A percentile compares a stretch with the other conserved stretches of the same genome.
Evolutionary conservation across 1,140 invertebrate species (phyloP).

Genomic region (Epicauta chinensis): DNA sequence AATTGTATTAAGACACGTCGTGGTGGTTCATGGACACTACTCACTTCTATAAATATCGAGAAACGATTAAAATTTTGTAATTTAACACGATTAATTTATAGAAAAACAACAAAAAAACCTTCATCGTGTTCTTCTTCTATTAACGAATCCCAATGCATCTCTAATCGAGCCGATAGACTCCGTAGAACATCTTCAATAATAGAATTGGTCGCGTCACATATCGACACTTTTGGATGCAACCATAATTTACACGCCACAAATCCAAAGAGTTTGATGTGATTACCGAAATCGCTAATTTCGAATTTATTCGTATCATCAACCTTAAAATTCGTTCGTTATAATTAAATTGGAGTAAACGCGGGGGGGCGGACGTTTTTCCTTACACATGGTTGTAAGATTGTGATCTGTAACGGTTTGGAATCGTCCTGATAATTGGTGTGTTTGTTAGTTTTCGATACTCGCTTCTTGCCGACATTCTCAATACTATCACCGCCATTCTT

Average conservation of each 20-base stretch:
- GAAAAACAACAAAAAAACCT: constrained; percentile 28
- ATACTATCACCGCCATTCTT: constrained; percentile 49
- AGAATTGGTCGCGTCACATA: constrained; percentile 58
- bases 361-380: constrained; percentile 44
- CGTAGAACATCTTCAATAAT: constrained; percentile 72
- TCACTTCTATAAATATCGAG: constrained; percentile 46
- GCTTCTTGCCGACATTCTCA: constrained; percentile 51
- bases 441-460: constrained; percentile 43
- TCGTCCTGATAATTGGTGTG: constrained; percentile 27
- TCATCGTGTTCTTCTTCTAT: constrained; percentile 58
- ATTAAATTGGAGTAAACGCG: too few relatives aligned
- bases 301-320: constrained; percentile 1
- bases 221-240: constrained; percentile 61
- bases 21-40: constrained; percentile 73
- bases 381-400: constrained; percentile 61
- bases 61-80: neutral
- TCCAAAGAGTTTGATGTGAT: constrained; percentile 54
- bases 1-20: constrained; percentile 65
- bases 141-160: constrained; percentile 79
- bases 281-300: constrained; percentile 31
- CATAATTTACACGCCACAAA: constrained; percentile 64
- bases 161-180: constrained; percentile 68
- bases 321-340: neutral
- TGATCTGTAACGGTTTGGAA: constrained; percentile 44
- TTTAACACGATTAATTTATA: too few relatives aligned